Conservation (phyloP, 2,888 invertebrate species). For the Drosophila atroscutellata region DNA sequence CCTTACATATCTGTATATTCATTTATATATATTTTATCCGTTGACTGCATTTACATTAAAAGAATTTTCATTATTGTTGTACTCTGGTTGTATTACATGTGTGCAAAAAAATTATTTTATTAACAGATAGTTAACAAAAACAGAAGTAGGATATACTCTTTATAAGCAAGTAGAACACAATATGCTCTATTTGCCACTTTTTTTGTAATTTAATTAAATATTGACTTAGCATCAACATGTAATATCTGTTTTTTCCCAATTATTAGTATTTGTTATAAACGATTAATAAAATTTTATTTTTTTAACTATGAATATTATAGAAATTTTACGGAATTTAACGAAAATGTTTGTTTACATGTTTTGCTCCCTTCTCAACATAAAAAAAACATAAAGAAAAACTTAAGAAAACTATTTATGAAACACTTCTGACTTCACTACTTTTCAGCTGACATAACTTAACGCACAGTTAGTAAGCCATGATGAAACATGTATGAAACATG, state of each 20-base stretch:
- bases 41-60: slow-evolving; percentile 65
- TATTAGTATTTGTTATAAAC: neutral
- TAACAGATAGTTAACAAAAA: slow-evolving; percentile 65
- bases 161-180: neutral
- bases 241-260: neutral
- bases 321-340: neutral
- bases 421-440: neutral
- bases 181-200: slow-evolving; percentile 26
- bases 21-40: slow-evolving; percentile 37
- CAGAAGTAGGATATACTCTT: neutral
- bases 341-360: neutral
- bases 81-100: slow-evolving; percentile 56
- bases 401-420: neutral
- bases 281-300: neutral
- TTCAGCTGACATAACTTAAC: neutral
- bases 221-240: neutral
- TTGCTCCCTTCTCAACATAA: neutral
- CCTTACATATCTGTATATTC: slow-evolving; percentile 10
- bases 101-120: slow-evolving; percentile 55
- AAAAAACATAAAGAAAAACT: neutral
- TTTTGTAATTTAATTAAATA: neutral
- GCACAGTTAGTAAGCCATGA: slow-evolving; percentile 1
- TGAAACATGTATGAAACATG: neutral
- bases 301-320: neutral
- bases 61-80: slow-evolving; percentile 59